phyloP scores from a whole-genome alignment of 2,888 invertebrate species.

The Poecilobothrus nobilitatus region DNA sequence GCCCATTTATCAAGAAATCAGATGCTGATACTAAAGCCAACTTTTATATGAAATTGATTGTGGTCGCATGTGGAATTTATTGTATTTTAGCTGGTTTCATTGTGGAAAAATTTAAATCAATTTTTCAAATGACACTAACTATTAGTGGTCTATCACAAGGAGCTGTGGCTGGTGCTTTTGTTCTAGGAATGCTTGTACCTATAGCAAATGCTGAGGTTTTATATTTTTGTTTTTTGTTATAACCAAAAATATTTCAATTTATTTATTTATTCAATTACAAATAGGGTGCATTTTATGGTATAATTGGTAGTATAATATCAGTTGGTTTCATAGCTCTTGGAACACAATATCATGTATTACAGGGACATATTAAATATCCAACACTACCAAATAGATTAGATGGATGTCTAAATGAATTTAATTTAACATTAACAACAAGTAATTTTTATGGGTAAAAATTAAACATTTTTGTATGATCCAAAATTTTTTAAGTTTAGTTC shows the following conservation, averaged over 20 bases:
- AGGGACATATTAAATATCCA: not conserved
- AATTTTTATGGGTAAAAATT: conserved; percentile 17
- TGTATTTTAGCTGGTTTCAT: conserved; percentile 47
- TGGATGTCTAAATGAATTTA: conserved; percentile 15
- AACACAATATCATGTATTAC: conserved; percentile 8
- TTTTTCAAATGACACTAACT: conserved; percentile 42
- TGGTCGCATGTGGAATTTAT: conserved; percentile 45
- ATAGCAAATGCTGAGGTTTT: conserved; percentile 44
- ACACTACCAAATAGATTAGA: conserved; percentile 10
- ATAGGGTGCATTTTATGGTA: conserved; percentile 19
- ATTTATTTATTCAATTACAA: not conserved
- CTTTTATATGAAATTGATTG: conserved; percentile 40
- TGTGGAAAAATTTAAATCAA: conserved; percentile 39
- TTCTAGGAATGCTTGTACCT: conserved; percentile 54
- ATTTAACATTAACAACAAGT: conserved; percentile 16
- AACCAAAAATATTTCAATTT: not conserved
- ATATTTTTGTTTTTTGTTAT: not conserved
- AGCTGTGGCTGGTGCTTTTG: conserved; percentile 54
- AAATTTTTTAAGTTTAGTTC: too few species aligned
- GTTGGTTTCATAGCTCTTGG: conserved; percentile 18
- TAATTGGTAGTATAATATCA: conserved; percentile 13
- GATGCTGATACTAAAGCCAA: conserved; percentile 41
- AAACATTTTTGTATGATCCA: not conserved
- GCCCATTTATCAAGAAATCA: conserved; percentile 31
- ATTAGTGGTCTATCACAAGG: conserved; percentile 45